These are phyloP conservation scores for Cichlasoma orientale DNA, from an alignment of 2,797 vertebrate genomes.

Conservation along the genomic window DNA sequence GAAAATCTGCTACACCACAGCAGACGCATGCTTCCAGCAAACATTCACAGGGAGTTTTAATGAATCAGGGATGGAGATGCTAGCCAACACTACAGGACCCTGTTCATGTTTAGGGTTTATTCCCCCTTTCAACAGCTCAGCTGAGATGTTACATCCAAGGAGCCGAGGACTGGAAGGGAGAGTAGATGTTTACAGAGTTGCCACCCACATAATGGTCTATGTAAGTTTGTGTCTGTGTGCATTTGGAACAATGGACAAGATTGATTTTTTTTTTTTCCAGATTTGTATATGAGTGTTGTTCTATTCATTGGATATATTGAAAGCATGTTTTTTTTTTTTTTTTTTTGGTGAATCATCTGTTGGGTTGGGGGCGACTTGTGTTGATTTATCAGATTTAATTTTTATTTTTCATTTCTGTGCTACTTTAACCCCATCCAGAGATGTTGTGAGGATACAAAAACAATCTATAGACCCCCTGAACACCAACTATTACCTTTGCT, in stretches of 20 bases:
- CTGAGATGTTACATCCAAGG: constrained; percentile 1
- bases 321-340: constrained; percentile 32
- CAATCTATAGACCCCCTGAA: constrained; percentile 2
- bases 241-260: constrained; percentile 60
- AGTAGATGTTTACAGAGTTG: constrained; percentile 61
- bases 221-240: constrained; percentile 45
- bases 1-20: constrained; percentile 8
- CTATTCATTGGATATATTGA: constrained; percentile 57
- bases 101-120: constrained; percentile 10
- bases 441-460: constrained; percentile 10
- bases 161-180: constrained; percentile 44
- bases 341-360: constrained; percentile 48
- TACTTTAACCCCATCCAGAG: constrained; percentile 49
- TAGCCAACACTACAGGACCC: constrained; percentile 16
- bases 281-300: constrained; percentile 67
- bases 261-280: constrained; percentile 40
- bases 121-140: constrained; percentile 6
- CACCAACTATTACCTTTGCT: constrained; percentile 5
- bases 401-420: constrained; percentile 65
- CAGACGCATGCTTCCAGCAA: neutral
- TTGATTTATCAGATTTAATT: constrained; percentile 49
- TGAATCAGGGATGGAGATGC: neutral
- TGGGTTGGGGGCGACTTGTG: constrained; percentile 31
- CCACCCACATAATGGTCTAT: constrained; percentile 51
- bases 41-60: neutral